Evolutionary conservation across 2,113 vertebrate species (phyloP), one percentile per base, ranked within the genome.

Genomic region (Actinemys pallida): DNA sequence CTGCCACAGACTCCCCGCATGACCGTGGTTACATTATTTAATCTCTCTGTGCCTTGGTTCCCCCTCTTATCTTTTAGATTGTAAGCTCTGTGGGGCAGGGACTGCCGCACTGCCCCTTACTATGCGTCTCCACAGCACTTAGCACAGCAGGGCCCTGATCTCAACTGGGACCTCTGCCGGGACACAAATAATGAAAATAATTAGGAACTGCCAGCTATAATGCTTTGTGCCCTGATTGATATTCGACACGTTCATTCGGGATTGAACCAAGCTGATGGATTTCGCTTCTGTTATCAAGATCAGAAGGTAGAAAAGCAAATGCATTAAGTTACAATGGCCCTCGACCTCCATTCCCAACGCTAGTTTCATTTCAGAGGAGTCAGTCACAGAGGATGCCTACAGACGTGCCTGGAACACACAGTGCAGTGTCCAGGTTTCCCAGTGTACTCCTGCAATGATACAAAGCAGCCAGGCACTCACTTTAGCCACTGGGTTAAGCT

Each of bases 201-300:
- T 4, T 76, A 16, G 54, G 78, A 91, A 81, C 69, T 80, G 47
- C 5, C 5, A 82, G 4, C 42, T 82, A 69, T 50, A 72, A 2
- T 45, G 16, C 47, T 94, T 80, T 62, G 39, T 53, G 25, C 47
- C 2, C 1, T 12, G 3, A 19, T 6, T 87, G 10, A 53, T 45
- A 39, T 92, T 16, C 72, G 59, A 39, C 69, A 75, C 4, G 65
- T 56, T 89, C 62, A 29, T 52, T 25, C 9, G 14, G 45, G 8
- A 62, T 35, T 56, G 56, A 53, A 83, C 16, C 56, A 10, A 65
- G 57, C 89, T 50, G 57, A 42, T 86, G n/a, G 3, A 19, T 72
- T 72, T 72, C 1, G n/a, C 65, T 72, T 72, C 65, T 39, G 19
- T 72, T 0, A 1, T 7, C 0, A 0, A 5, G 2, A 2, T 80